A percentile compares a stretch with the other conserved stretches of the same genome.
phyloP scores from a whole-genome alignment of 2,888 invertebrate genomes.

The Noctua fimbriata region DNA sequence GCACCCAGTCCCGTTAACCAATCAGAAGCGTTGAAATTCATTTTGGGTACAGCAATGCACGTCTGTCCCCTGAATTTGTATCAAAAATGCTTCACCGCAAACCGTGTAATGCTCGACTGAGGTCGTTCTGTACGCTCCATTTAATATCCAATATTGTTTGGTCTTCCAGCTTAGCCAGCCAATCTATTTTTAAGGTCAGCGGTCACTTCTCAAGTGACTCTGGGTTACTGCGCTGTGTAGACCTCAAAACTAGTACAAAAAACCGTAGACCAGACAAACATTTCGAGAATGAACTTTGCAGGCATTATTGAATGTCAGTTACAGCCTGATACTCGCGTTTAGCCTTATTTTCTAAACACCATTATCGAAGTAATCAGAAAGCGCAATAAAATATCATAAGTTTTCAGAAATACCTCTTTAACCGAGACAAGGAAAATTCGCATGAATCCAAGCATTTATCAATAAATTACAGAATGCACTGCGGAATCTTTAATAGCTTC shows the following conservation, averaged over 20 bases:
- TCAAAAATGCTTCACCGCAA: constrained; percentile 79
- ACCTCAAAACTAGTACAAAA: constrained; percentile 18
- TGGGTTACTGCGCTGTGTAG: constrained; percentile 10
- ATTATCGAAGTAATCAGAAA: neutral
- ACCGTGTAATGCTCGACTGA: constrained; percentile 77
- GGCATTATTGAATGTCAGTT: neutral
- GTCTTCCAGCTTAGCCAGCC: constrained; percentile 58
- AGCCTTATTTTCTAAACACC: constrained; percentile 3
- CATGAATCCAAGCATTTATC: constrained; percentile 20
- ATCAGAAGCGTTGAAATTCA: constrained; percentile 77
- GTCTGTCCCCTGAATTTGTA: constrained; percentile 80
- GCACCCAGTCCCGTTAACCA: constrained; percentile 81
- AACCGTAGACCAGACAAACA: neutral
- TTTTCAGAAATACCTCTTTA: constrained; percentile 13
- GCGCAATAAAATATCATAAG: neutral
- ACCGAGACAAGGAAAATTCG: constrained; percentile 7
- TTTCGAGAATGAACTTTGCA: neutral
- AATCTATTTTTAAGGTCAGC: constrained; percentile 59
- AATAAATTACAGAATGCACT: constrained; percentile 30
- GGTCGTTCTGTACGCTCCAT: constrained; percentile 81
- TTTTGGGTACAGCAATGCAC: constrained; percentile 79
- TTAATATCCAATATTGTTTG: constrained; percentile 69
- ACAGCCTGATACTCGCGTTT: neutral
- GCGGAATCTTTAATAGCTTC: constrained; percentile 56
- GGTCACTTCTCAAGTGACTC: constrained; percentile 34